These are phyloP conservation scores for Taxidea taxus DNA, from an alignment of 2,113 vertebrate genomes.

Conservation along the genomic window DNA sequence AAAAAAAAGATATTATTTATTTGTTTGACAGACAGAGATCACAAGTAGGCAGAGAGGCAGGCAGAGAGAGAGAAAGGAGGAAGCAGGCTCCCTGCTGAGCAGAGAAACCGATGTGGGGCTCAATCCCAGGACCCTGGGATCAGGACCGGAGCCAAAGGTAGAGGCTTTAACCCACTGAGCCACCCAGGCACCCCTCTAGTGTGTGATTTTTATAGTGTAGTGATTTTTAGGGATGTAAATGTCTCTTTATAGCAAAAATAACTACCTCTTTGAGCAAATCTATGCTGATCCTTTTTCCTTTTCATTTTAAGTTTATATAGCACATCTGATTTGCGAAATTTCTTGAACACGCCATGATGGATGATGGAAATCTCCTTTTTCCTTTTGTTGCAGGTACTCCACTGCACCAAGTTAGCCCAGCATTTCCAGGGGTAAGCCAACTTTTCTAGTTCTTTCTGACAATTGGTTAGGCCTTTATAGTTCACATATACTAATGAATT, in stretches of 20 bases:
- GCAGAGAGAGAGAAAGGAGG: no score
- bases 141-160: no score
- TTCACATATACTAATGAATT: not conserved
- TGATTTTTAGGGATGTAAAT: not conserved
- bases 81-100: no score
- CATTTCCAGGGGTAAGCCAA: not conserved
- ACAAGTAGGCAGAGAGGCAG: no score
- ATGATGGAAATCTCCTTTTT: not conserved
- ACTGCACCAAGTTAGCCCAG: not conserved
- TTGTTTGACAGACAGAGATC: no score
- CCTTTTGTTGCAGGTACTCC: not conserved
- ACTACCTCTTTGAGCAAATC: not conserved
- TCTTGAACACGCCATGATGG: not conserved
- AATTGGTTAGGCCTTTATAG: conserved; percentile 6
- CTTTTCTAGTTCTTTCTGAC: conserved; percentile 1
- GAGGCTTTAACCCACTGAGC: no score
- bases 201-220: not conserved
- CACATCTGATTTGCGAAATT: conserved; percentile 4
- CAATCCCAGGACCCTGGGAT: no score
- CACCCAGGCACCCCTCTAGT: no score
- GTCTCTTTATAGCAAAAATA: not conserved
- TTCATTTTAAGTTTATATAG: conserved; percentile 16
- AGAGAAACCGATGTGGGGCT: no score
- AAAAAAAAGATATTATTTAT: no score
- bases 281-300: conserved; percentile 1